Conservation (phyloP, 2,797 vertebrate species). For the Gymnothorax reevesii region DNA sequence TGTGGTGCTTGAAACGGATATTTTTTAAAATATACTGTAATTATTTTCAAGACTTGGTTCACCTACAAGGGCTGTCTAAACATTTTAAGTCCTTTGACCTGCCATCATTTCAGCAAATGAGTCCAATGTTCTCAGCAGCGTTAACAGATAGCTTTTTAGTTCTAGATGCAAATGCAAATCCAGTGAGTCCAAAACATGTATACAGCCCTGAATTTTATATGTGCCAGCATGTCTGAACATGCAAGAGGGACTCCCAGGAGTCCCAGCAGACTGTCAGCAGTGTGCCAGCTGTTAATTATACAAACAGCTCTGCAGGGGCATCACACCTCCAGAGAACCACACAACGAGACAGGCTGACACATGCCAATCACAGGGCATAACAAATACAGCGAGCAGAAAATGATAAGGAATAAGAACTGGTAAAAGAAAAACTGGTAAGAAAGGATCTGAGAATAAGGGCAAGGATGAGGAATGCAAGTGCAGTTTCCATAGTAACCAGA, state of each 20-base stretch:
- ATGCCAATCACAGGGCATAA: not conserved
- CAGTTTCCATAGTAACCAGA: not conserved
- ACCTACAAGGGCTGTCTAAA: not conserved
- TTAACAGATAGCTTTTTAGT: not conserved
- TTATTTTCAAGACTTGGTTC: not conserved
- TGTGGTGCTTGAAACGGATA: not conserved
- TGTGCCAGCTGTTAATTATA: not conserved
- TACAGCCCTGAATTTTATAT: not conserved
- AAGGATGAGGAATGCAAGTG: not conserved
- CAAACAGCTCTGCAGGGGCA: not conserved
- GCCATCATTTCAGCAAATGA: not conserved
- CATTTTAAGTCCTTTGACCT: not conserved
- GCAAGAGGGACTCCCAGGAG: not conserved
- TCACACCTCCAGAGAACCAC: not conserved
- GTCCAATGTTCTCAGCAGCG: not conserved
- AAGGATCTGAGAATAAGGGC: not conserved
- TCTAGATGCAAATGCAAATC: not conserved
- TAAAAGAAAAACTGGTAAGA: not conserved
- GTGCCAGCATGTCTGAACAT: not conserved
- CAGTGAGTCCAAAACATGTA: not conserved
- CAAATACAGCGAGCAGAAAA: not conserved
- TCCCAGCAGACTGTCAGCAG: not conserved
- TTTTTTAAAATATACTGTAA: not conserved
- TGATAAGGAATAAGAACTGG: not conserved
- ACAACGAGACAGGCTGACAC: not conserved